phyloP scores from a whole-genome alignment of 2,888 invertebrate species.

The Eupeodes latifasciatus region DNA sequence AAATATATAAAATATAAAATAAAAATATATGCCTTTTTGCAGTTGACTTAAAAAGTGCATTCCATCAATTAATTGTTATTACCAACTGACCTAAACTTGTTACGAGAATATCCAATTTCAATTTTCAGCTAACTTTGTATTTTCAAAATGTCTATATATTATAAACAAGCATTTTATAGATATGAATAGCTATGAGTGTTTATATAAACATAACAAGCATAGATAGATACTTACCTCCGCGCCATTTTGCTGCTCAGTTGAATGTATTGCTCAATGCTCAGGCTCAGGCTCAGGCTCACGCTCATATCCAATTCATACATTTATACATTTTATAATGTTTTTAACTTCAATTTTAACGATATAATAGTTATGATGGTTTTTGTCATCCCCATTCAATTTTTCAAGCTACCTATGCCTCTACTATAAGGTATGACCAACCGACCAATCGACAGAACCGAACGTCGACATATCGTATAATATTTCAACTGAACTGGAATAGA shows the following conservation, averaged over 20 bases:
- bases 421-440: no score
- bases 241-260: not conserved
- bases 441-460: no score
- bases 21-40: not conserved
- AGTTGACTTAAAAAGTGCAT: slow-evolving; percentile 31
- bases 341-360: slow-evolving; percentile 25
- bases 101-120: slow-evolving; percentile 32
- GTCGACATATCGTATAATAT: slow-evolving; percentile 1
- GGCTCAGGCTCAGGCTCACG: no score
- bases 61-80: slow-evolving; percentile 31
- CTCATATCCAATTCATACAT: no score
- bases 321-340: not conserved
- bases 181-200: no score
- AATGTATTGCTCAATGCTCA: not conserved
- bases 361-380: slow-evolving; percentile 11
- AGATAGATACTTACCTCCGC: not conserved
- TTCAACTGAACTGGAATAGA: slow-evolving; percentile 72
- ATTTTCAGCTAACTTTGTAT: slow-evolving; percentile 2
- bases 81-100: slow-evolving; percentile 38
- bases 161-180: not conserved
- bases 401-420: not conserved
- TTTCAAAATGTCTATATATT: not conserved
- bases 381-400: slow-evolving; percentile 3
- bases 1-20: not conserved
- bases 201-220: not conserved